These are phyloP conservation scores for Oncopodura yosiiana DNA, from an alignment of 1,140 invertebrate species.

Conservation along the genomic window DNA sequence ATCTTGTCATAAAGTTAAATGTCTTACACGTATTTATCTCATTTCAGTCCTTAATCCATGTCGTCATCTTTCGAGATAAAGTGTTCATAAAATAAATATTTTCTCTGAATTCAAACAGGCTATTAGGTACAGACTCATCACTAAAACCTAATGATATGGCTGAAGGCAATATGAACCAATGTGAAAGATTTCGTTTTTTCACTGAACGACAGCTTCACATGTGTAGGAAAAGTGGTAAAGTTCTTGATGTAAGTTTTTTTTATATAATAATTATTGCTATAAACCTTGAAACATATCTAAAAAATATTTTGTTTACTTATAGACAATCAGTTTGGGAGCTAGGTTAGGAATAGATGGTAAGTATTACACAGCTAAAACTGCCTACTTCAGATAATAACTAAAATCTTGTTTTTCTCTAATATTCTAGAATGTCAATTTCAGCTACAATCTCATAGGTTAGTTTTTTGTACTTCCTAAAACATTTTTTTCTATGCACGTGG, in stretches of 20 bases:
- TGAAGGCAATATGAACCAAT: constrained; percentile 39
- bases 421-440: constrained; percentile 76
- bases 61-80: neutral
- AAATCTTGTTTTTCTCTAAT: too few relatives aligned
- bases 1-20: too few relatives aligned
- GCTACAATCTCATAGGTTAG: constrained; percentile 70
- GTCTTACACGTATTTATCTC: too few relatives aligned
- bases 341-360: constrained; percentile 70
- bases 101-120: constrained; percentile 17
- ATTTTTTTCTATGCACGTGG: too few relatives aligned
- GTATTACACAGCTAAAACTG: neutral
- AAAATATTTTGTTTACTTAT: constrained; percentile 36
- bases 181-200: constrained; percentile 43
- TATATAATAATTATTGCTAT: constrained; percentile 16
- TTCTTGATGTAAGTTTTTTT: constrained; percentile 37
- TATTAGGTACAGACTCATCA: constrained; percentile 27
- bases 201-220: constrained; percentile 44
- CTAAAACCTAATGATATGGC: constrained; percentile 27
- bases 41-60: neutral
- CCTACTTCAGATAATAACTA: too few relatives aligned
- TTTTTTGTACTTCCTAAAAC: too few relatives aligned
- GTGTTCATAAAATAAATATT: neutral
- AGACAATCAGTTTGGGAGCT: constrained; percentile 62
- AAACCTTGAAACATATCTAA: neutral
- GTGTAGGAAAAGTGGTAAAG: constrained; percentile 43